Conservation (phyloP, 2,888 invertebrate genomes). For the Mylabris sibirica region DNA sequence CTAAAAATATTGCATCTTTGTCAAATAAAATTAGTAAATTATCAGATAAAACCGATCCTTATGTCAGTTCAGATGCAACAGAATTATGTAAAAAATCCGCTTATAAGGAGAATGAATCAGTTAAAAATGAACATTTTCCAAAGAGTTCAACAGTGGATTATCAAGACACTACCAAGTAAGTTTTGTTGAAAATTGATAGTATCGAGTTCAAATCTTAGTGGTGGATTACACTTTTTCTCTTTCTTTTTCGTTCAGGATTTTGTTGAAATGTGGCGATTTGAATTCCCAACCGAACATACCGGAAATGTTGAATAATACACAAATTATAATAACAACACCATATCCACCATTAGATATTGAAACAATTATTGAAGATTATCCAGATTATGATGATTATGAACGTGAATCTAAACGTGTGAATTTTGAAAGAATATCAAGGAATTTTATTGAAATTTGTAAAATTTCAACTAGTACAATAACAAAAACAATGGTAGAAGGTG, state of each 20-base stretch:
- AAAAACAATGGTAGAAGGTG: slow-evolving; percentile 18
- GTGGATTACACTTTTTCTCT: too few species aligned
- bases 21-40: not conserved
- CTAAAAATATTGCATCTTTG: not conserved
- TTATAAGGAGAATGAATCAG: not conserved
- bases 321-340: slow-evolving; percentile 19
- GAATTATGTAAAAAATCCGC: slow-evolving; percentile 14
- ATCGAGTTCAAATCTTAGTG: not conserved
- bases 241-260: not conserved
- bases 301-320: not conserved
- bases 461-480: slow-evolving; percentile 10
- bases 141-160: slow-evolving; percentile 4
- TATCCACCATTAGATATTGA: slow-evolving; percentile 15
- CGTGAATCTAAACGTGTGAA: slow-evolving; percentile 15
- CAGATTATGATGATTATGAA: slow-evolving; percentile 22
- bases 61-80: slow-evolving; percentile 3
- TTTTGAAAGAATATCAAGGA: slow-evolving; percentile 14
- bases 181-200: not conserved
- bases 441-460: slow-evolving; percentile 18
- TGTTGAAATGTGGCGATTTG: slow-evolving; percentile 15
- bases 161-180: slow-evolving; percentile 7
- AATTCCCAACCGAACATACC: slow-evolving; percentile 12
- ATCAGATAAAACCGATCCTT: not conserved
- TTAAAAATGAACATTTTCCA: slow-evolving; percentile 12
- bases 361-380: slow-evolving; percentile 19